A percentile compares a stretch with the other conserved stretches of the same genome.
These are phyloP conservation scores for Apocheima hispidaria DNA, from an alignment of 2,888 invertebrate genomes.

Conservation along the genomic window DNA sequence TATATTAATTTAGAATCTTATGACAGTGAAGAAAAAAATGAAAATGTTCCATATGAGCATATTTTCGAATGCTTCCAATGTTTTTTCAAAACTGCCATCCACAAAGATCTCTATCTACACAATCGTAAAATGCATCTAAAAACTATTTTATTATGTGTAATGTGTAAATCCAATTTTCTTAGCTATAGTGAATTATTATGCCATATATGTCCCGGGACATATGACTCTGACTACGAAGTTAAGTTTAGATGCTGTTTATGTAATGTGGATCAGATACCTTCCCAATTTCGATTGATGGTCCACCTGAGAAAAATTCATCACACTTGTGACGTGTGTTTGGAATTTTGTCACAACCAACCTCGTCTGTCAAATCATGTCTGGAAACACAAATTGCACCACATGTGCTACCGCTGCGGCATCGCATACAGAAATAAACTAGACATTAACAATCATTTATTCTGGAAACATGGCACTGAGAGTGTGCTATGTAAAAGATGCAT, in stretches of 20 bases:
- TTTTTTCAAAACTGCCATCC: conserved; percentile 90
- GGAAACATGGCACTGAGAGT: conserved; percentile 97
- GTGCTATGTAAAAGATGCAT: conserved; percentile 93
- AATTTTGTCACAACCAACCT: conserved; percentile 92
- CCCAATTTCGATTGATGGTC: conserved; percentile 95
- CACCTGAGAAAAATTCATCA: conserved; percentile 94
- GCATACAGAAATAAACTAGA: conserved; percentile 95
- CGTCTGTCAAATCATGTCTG: conserved; percentile 94
- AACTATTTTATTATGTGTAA: conserved; percentile 92
- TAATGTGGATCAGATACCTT: conserved; percentile 91
- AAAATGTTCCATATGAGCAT: conserved; percentile 87
- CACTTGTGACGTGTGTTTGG: conserved; percentile 95
- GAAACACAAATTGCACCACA: conserved; percentile 95
- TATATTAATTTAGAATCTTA: conserved; percentile 91
- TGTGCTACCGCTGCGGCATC: conserved; percentile 95
- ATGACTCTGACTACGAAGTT: conserved; percentile 88
- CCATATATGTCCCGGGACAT: conserved; percentile 94
- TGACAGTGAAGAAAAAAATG: conserved; percentile 87
- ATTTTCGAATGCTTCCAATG: conserved; percentile 95
- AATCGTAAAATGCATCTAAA: conserved; percentile 95
- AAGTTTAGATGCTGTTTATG: conserved; percentile 94
- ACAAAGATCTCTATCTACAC: conserved; percentile 94
- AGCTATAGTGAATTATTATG: conserved; percentile 95
- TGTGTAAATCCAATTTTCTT: conserved; percentile 95
- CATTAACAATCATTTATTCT: conserved; percentile 95